Evolutionary conservation across 2,113 vertebrate species (phyloP), one percentile per base, ranked within the genome.

Genomic region (Gallinago paraguaiae): DNA sequence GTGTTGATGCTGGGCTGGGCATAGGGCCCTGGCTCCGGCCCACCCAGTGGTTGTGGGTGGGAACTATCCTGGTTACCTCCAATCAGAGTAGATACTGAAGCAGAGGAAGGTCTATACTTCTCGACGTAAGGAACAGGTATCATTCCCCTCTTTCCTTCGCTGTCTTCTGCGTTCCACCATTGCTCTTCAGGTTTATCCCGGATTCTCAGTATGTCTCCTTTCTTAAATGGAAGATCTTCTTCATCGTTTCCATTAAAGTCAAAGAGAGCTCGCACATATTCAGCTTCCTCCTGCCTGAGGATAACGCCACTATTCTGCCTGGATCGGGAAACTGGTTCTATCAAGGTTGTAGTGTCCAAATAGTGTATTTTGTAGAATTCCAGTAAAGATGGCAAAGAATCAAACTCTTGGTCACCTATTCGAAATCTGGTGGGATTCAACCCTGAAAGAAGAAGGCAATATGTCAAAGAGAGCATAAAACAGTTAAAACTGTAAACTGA

Each of bases 361-460:
- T 99, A 99, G 98, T 99, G 99, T 97, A 99, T 99, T 98, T 99
- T 99, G 97, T 99, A 99, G 98, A 99, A 99, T 98, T 99, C 99
- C 97, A 99, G 98, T 97, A 99, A 98, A 96, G 99, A 98, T 50
- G 99, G 98, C 92, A 99, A 98, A 61, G 99, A 99, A 24, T 99
- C 99, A 93, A 99, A 99, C 95, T 99, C 99, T 98, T 99, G 99
- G 98, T 99, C 99, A 48, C 99, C 99, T 86, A 99, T 99, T 75
- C 99, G 99, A 97, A 99, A 99, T 82, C 98, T 98, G 65, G 98
- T 98, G 88, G 97, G 98, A 78, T 94, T 98, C 96, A 98, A 93
- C 87, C 98, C 99, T 99, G 97, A 63, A 97, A 97, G 86, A 92
- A 94, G 71, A 83, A 97, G 96, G 72, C 64, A 82, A 18, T 19